Evolutionary conservation across 1,140 invertebrate genomes (phyloP).

Genomic region (Euwallacea fornicatus): DNA sequence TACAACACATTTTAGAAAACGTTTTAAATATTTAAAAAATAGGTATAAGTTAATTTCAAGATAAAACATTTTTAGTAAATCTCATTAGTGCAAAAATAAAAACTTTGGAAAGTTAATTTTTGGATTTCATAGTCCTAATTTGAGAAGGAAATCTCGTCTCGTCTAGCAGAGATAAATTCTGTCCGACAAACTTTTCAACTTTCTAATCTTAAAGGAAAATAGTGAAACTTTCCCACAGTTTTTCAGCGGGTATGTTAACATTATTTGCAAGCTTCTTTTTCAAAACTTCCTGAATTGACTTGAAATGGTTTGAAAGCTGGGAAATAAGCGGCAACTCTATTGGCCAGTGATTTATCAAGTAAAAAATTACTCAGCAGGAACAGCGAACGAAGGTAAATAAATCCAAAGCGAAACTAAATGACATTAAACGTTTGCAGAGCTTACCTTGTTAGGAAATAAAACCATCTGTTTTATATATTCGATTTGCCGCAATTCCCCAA

Average conservation of each 20-base stretch:
- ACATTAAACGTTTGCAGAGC: constrained; percentile 11
- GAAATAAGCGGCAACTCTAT: not conserved
- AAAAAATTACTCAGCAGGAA: constrained; percentile 16
- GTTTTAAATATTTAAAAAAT: not conserved
- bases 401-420: constrained; percentile 34
- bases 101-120: constrained; percentile 30
- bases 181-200: constrained; percentile 34
- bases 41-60: not conserved
- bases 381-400: constrained; percentile 16
- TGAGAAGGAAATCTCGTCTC: constrained; percentile 22
- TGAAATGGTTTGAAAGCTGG: not conserved
- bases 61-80: constrained; percentile 4
- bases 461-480: constrained; percentile 38
- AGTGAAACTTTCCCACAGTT: constrained; percentile 23
- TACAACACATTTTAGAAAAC: no score
- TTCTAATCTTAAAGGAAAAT: constrained; percentile 27
- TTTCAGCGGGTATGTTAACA: constrained; percentile 9
- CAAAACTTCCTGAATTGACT: not conserved
- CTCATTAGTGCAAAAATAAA: constrained; percentile 24
- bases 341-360: constrained; percentile 6
- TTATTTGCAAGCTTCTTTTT: constrained; percentile 2
- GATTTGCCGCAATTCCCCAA: constrained; percentile 31
- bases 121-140: constrained; percentile 28
- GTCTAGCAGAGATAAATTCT: constrained; percentile 28
- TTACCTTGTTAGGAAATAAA: constrained; percentile 36